A percentile compares a stretch with the other conserved stretches of the same genome.
Evolutionary conservation across 2,797 vertebrate species (phyloP).

Genomic region (Gymnothorax reevesii): DNA sequence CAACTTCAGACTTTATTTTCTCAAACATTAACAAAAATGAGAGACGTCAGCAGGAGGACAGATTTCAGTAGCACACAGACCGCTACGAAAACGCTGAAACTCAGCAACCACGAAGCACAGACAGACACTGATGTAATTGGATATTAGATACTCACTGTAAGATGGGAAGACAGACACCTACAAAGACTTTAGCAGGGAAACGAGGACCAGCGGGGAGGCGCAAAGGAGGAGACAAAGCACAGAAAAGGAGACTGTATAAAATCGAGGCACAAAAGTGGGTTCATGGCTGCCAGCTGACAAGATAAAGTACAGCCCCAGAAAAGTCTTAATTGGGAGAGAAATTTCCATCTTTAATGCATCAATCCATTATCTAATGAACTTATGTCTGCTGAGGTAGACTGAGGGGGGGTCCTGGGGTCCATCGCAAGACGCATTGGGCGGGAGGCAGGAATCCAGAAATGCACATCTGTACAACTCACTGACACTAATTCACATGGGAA

Average conservation of each 20-base stretch:
- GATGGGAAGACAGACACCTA: conserved; percentile 3
- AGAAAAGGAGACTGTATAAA: neutral
- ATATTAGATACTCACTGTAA: neutral
- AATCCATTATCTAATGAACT: too few relatives aligned
- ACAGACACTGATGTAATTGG: neutral
- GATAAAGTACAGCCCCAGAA: too few relatives aligned
- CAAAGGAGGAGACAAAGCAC: neutral
- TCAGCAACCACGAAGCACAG: neutral
- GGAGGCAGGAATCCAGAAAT: too few relatives aligned
- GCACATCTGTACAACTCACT: too few relatives aligned
- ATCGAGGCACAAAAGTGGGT: neutral
- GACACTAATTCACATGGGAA: too few relatives aligned
- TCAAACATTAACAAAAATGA: neutral
- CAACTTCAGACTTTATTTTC: neutral
- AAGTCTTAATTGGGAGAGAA: too few relatives aligned
- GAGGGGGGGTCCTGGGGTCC: too few relatives aligned
- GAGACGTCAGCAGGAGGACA: neutral
- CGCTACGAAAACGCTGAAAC: neutral
- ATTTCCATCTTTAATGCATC: too few relatives aligned
- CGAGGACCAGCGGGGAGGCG: neutral
- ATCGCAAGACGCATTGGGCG: too few relatives aligned
- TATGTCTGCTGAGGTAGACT: too few relatives aligned
- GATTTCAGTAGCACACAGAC: neutral
- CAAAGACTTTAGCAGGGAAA: neutral
- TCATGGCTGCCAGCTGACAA: neutral